Evolutionary conservation across 2,888 invertebrate genomes (phyloP), one percentile per base, ranked within the genome.

Genomic region (Trisateles emortualis): DNA sequence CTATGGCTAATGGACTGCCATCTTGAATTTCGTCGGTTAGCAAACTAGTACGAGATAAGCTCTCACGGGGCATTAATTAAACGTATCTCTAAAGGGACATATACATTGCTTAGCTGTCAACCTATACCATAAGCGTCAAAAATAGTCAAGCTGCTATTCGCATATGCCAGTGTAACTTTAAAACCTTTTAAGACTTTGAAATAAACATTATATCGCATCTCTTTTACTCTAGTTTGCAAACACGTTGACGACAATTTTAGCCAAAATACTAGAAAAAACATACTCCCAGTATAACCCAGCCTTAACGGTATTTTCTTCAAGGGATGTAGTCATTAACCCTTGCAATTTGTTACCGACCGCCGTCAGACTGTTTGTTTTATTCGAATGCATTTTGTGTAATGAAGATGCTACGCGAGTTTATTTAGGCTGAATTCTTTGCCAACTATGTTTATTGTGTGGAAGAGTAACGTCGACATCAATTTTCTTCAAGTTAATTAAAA

Each of bases 31-130:
- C 66, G 60, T 70, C 66, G 61, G 64, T 71, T 71, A 75, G 73
- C 69, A 63, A 53, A 53, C 60, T 60, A 65, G 49, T 58, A 71
- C 56, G 63, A 77, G 77, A 75, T 77, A 75, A 76, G 70, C 54
- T 62, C 68, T 58, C 72, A 67, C 39, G 40, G 49, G 47, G 68
- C 72, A 78, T 76, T 76, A 78, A 79, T 79, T 77, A 77, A 69
- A 68, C 59, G 68, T 65, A 74, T 76, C 65, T 49, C 33, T 55
- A 35, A 50, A 42, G 29, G 49, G 19, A 10, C 19, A 9, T 13
- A 11, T 64, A 66, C 68, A 64, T 60, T n/a, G n/a, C n/a, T n/a
- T n/a, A n/a, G n/a, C n/a, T n/a, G n/a, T n/a, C n/a, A n/a, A n/a
- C n/a, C n/a, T n/a, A n/a, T n/a, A n/a, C n/a, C n/a, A n/a, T n/a